Percentiles rank a stretch among this genome's conserved stretches.
Evolutionary conservation across 2,888 invertebrate species (phyloP).

Genomic region (Rhamphomyia laevipes): DNA sequence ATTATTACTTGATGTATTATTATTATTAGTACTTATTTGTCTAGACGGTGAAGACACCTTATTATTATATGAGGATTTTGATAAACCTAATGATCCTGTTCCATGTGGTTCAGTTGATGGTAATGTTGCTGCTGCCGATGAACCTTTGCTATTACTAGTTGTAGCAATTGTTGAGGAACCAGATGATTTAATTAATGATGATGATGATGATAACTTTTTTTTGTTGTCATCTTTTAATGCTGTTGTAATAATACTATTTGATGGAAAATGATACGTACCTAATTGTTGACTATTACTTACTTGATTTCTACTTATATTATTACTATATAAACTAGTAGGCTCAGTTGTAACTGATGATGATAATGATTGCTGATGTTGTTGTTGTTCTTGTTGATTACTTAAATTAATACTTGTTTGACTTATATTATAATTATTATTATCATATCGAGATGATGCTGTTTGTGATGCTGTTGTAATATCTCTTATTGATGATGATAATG

Average conservation of each 20-base stretch:
- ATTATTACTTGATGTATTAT: slow-evolving; percentile 5
- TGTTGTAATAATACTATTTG: slow-evolving; percentile 13
- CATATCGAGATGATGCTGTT: background rate
- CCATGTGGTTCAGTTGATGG: slow-evolving; percentile 13
- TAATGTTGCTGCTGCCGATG: slow-evolving; percentile 12
- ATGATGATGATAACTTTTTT: slow-evolving; percentile 16
- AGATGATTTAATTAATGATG: slow-evolving; percentile 15
- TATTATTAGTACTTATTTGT: slow-evolving; percentile 21
- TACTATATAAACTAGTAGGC: slow-evolving; percentile 27
- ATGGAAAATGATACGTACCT: slow-evolving; percentile 17
- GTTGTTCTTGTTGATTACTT: slow-evolving; percentile 5
- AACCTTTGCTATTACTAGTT: slow-evolving; percentile 6
- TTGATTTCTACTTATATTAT: slow-evolving; percentile 16
- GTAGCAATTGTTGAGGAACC: slow-evolving; percentile 1
- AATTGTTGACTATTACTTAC: slow-evolving; percentile 17
- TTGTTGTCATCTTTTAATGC: slow-evolving; percentile 6
- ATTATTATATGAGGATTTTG: slow-evolving; percentile 11
- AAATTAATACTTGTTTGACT: slow-evolving; percentile 10
- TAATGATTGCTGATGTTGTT: slow-evolving; percentile 7
- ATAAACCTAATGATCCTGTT: slow-evolving; percentile 15
- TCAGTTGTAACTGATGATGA: slow-evolving; percentile 4
- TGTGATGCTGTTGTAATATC: slow-evolving; percentile 5
- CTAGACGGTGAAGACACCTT: slow-evolving; percentile 29
- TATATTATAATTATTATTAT: slow-evolving; percentile 10
- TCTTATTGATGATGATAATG: slow-evolving; percentile 13